Evolutionary conservation across 2,888 invertebrate species (phyloP).

Genomic region (Agrotis exclamationis): DNA sequence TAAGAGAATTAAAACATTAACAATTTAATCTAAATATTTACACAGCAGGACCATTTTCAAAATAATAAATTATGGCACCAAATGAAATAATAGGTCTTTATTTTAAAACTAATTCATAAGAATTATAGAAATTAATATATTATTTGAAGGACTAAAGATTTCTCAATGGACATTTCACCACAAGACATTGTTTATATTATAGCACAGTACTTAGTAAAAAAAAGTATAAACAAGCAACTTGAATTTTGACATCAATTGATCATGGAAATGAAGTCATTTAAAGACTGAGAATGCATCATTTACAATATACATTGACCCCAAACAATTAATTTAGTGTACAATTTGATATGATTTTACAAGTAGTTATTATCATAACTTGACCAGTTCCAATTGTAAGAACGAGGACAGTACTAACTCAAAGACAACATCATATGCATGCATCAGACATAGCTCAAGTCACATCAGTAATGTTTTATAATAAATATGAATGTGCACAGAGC

Average conservation of each 20-base stretch:
- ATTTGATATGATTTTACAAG: slow-evolving; percentile 77
- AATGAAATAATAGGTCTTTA: slow-evolving; percentile 69
- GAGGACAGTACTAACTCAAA: slow-evolving; percentile 60
- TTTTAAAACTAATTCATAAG: slow-evolving; percentile 49
- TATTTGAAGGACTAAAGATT: slow-evolving; percentile 27
- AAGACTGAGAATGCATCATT: slow-evolving; percentile 65
- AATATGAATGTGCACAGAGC: slow-evolving; percentile 75
- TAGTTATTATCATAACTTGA: slow-evolving; percentile 59
- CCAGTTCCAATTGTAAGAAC: slow-evolving; percentile 60
- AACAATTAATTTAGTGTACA: slow-evolving; percentile 70
- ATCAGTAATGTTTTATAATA: slow-evolving; percentile 66
- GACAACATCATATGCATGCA: slow-evolving; percentile 58
- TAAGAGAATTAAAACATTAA: slow-evolving; percentile 59
- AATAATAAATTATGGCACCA: slow-evolving; percentile 80
- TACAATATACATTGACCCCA: slow-evolving; percentile 67
- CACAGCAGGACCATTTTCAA: slow-evolving; percentile 69
- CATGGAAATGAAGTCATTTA: too few relatives aligned
- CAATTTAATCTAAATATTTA: slow-evolving; percentile 70
- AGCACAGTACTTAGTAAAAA: slow-evolving; percentile 59
- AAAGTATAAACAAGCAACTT: slow-evolving; percentile 56
- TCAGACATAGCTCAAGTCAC: slow-evolving; percentile 63
- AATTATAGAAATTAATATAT: slow-evolving; percentile 32
- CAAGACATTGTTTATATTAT: slow-evolving; percentile 64
- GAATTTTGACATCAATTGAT: slow-evolving; percentile 56
- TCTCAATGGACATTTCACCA: slow-evolving; percentile 64